These are phyloP conservation scores for Zaprionus nigranus DNA, from an alignment of 1,140 invertebrate genomes.

Conservation along the genomic window DNA sequence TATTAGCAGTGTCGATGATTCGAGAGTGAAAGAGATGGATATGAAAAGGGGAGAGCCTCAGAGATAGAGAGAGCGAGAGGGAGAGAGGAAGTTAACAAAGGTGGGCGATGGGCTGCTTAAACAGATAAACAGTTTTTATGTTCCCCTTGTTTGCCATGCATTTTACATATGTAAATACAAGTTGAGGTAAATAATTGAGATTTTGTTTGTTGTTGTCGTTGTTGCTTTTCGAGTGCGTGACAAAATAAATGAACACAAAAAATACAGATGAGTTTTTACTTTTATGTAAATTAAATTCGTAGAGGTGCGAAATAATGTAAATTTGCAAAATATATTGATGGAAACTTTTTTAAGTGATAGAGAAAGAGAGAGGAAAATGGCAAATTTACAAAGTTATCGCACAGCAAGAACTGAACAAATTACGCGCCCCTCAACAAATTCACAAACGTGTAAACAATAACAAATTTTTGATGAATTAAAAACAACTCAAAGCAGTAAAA, in stretches of 20 bases:
- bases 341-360: neutral
- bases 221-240: constrained; percentile 16
- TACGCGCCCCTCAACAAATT: neutral
- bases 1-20: neutral
- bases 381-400: neutral
- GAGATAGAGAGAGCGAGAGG: neutral
- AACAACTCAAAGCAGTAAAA: constrained; percentile 8
- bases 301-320: constrained; percentile 8
- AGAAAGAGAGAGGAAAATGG: neutral
- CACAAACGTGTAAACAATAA: constrained; percentile 14
- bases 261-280: neutral
- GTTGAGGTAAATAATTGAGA: constrained; percentile 30
- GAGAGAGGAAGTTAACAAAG: constrained; percentile 4
- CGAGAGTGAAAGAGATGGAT: neutral
- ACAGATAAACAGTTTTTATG: constrained; percentile 51
- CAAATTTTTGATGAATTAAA: constrained; percentile 35
- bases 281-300: constrained; percentile 8
- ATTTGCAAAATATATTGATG: neutral
- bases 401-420: constrained; percentile 33
- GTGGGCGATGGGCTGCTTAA: constrained; percentile 14
- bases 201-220: constrained; percentile 30
- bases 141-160: constrained; percentile 48
- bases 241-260: neutral
- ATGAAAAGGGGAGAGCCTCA: neutral
- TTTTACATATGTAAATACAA: constrained; percentile 73